These are phyloP conservation scores for Agrotis ipsilon DNA, from an alignment of 2,888 invertebrate species.

Conservation along the genomic window DNA sequence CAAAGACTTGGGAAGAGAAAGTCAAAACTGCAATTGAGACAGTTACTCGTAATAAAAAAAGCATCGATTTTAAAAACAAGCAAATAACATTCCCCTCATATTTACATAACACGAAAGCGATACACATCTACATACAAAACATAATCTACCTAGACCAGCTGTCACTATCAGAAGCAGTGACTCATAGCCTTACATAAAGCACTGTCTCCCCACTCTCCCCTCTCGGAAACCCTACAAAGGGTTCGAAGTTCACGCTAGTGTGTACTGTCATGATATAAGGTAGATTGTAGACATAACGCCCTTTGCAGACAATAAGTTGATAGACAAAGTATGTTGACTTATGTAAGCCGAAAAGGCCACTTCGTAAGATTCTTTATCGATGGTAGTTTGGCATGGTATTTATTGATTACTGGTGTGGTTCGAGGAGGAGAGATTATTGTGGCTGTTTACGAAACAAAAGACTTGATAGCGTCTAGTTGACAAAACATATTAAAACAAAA, in stretches of 20 bases:
- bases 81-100: not conserved
- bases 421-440: too few relatives aligned
- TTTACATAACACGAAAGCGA: constrained; percentile 24
- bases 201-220: constrained; percentile 52
- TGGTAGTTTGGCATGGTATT: constrained; percentile 25
- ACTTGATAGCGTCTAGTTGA: too few relatives aligned
- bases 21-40: not conserved
- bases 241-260: constrained; percentile 61
- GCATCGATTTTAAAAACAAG: constrained; percentile 10
- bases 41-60: not conserved
- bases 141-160: constrained; percentile 50
- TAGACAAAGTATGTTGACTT: constrained; percentile 15
- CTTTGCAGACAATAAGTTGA: constrained; percentile 36
- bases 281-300: constrained; percentile 33
- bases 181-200: constrained; percentile 57
- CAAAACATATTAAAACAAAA: not conserved
- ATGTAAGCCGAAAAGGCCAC: constrained; percentile 14
- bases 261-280: constrained; percentile 37
- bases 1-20: not conserved
- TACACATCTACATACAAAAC: constrained; percentile 31
- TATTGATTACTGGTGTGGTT: not conserved
- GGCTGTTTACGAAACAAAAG: too few relatives aligned
- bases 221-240: constrained; percentile 67
- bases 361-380: constrained; percentile 17
- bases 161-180: constrained; percentile 51